A percentile compares a stretch with the other conserved stretches of the same genome.
These are phyloP conservation scores for Cremastinae sp. DNA, from an alignment of 2,888 invertebrate genomes.

Conservation along the genomic window DNA sequence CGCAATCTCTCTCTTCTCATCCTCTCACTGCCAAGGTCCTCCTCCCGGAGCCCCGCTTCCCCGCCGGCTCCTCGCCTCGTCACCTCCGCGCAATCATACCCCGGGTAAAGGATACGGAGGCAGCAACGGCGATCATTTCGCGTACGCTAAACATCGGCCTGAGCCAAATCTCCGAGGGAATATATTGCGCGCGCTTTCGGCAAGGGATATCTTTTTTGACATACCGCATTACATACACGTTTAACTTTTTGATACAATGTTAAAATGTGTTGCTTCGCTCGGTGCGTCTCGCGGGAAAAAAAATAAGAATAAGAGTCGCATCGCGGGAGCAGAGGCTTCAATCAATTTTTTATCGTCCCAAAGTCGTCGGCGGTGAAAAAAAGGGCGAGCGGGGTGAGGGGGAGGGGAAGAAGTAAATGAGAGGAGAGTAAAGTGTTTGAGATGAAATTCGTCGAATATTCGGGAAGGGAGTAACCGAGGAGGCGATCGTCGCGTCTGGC, in stretches of 20 bases:
- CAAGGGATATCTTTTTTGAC: not conserved
- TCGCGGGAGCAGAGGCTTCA: too few species aligned
- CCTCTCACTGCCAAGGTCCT: slow-evolving; percentile 48
- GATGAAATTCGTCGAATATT: too few species aligned
- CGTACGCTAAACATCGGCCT: slow-evolving; percentile 70
- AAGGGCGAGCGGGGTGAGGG: too few species aligned
- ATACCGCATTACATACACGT: too few species aligned
- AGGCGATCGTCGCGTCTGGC: slow-evolving; percentile 8
- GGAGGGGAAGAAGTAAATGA: too few species aligned
- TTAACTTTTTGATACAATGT: slow-evolving; percentile 20
- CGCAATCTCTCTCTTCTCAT: slow-evolving; percentile 35
- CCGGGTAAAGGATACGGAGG: slow-evolving; percentile 50
- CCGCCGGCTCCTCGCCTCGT: slow-evolving; percentile 31
- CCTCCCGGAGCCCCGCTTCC: slow-evolving; percentile 37
- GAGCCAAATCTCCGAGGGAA: slow-evolving; percentile 70
- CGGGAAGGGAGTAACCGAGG: too few species aligned
- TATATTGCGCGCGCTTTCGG: slow-evolving; percentile 69
- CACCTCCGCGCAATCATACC: slow-evolving; percentile 36
- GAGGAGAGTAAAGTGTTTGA: too few species aligned
- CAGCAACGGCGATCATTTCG: slow-evolving; percentile 69
- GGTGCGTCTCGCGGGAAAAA: not conserved
- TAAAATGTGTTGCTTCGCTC: slow-evolving; percentile 13
- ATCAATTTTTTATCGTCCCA: too few species aligned
- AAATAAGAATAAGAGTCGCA: not conserved
- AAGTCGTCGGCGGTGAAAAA: too few species aligned